Percentiles rank a stretch among this genome's conserved stretches.
Conservation (phyloP, 2,113 vertebrate species). For the Macquaria ambigua region DNA sequence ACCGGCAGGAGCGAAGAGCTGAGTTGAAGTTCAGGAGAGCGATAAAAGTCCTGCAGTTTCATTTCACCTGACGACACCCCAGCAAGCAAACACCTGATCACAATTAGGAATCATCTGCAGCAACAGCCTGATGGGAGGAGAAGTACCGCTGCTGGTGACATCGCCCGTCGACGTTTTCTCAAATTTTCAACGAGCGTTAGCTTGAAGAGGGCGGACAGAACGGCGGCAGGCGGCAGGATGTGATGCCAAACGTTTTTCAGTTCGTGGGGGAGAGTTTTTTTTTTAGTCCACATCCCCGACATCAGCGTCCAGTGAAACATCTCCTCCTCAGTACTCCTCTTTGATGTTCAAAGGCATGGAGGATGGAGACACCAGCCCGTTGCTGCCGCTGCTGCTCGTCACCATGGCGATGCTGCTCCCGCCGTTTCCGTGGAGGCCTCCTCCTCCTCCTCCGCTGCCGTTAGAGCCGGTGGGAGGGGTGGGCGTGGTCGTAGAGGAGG, state of each 20-base stretch:
- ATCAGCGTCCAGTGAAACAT: conserved; percentile 1
- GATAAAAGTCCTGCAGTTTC: neutral
- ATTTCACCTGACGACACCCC: neutral
- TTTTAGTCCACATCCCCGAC: conserved; percentile 29
- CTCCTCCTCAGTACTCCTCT: conserved; percentile 89
- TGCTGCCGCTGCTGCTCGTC: conserved; percentile 84
- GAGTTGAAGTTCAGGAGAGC: neutral
- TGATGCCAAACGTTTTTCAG: neutral
- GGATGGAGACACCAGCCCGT: conserved; percentile 85
- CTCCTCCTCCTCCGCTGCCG: conserved; percentile 47
- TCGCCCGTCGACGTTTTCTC: neutral
- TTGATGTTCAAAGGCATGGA: conserved; percentile 91
- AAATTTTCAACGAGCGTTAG: neutral
- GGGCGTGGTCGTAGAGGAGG: conserved; percentile 85
- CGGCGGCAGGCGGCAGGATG: neutral
- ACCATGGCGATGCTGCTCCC: conserved; percentile 84
- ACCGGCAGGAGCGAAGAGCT: neutral
- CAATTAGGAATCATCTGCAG: neutral
- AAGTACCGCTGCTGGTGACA: neutral
- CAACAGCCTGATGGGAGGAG: neutral
- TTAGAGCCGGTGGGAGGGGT: conserved; percentile 81
- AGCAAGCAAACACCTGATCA: neutral
- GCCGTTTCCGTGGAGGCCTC: conserved; percentile 64
- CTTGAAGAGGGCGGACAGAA: neutral
- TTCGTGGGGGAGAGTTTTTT: neutral